Evolutionary conservation across 2,113 vertebrate species (phyloP).

Genomic region (Syngnathus scovelli): DNA sequence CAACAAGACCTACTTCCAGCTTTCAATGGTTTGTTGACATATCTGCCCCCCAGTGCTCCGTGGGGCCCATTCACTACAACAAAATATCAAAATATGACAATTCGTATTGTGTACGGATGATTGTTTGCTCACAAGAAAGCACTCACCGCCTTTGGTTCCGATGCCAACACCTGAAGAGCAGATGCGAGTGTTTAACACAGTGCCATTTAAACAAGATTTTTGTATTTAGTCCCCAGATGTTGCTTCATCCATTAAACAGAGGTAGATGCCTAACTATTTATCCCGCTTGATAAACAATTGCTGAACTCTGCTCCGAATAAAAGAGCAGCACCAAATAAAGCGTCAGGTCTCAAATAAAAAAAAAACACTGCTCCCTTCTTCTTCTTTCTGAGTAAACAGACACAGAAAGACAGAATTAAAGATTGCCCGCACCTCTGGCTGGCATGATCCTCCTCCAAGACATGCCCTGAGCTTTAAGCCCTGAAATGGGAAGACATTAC

Average conservation of each 20-base stretch:
- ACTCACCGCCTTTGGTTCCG: slow-evolving; percentile 53
- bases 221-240: not conserved
- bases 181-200: not conserved
- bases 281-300: too few species aligned
- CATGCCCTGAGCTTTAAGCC: slow-evolving; percentile 58
- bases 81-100: not conserved
- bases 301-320: too few species aligned
- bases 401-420: not conserved
- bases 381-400: not conserved
- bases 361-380: not conserved
- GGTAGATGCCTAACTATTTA: too few species aligned
- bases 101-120: not conserved
- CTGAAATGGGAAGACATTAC: slow-evolving; percentile 31
- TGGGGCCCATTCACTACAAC: slow-evolving; percentile 48
- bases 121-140: not conserved
- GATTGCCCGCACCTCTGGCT: slow-evolving; percentile 44
- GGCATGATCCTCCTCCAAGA: slow-evolving; percentile 52
- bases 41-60: slow-evolving; percentile 52
- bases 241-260: too few species aligned
- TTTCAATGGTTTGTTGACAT: slow-evolving; percentile 61
- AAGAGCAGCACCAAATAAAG: too few species aligned
- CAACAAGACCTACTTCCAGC: slow-evolving; percentile 43
- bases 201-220: not conserved
- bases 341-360: too few species aligned
- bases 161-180: slow-evolving; percentile 36